Evolutionary conservation across 2,797 vertebrate species (phyloP).

Genomic region (Tolypeutes matacus): DNA sequence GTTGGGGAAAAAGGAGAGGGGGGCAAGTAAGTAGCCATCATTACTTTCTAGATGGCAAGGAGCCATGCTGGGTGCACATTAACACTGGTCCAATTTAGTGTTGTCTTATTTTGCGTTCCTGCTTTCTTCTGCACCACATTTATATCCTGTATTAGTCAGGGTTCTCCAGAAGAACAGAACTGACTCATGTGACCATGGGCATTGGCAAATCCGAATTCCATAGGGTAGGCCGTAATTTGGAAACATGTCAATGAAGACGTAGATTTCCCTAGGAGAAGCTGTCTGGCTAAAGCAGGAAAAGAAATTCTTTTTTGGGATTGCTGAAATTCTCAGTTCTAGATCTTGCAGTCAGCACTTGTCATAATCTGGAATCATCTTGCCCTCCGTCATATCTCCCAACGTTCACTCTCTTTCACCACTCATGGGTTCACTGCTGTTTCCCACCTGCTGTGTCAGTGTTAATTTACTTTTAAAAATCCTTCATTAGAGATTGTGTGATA

Average conservation of each 20-base stretch:
- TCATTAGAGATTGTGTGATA: not conserved
- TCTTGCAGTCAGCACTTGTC: not conserved
- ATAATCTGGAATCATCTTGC: not conserved
- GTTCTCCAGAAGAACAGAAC: too few relatives aligned
- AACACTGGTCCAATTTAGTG: not conserved
- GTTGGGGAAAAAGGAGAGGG: not conserved
- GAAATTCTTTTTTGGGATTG: too few relatives aligned
- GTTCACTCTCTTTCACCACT: not conserved
- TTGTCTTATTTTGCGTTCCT: not conserved
- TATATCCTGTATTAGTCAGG: not conserved
- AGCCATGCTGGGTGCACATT: not conserved
- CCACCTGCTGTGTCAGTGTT: not conserved
- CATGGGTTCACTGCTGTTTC: not conserved
- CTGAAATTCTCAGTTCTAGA: not conserved
- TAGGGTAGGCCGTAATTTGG: too few relatives aligned
- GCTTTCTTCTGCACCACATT: not conserved
- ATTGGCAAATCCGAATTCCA: too few relatives aligned
- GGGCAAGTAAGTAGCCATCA: not conserved
- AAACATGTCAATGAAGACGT: too few relatives aligned
- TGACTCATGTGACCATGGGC: too few relatives aligned
- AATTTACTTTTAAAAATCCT: not conserved
- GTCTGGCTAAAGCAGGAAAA: too few relatives aligned
- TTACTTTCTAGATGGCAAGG: not conserved
- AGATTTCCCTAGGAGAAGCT: too few relatives aligned
- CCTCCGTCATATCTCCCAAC: not conserved